Conservation (phyloP, 2,113 vertebrate species). For the Gambusia holbrooki region DNA sequence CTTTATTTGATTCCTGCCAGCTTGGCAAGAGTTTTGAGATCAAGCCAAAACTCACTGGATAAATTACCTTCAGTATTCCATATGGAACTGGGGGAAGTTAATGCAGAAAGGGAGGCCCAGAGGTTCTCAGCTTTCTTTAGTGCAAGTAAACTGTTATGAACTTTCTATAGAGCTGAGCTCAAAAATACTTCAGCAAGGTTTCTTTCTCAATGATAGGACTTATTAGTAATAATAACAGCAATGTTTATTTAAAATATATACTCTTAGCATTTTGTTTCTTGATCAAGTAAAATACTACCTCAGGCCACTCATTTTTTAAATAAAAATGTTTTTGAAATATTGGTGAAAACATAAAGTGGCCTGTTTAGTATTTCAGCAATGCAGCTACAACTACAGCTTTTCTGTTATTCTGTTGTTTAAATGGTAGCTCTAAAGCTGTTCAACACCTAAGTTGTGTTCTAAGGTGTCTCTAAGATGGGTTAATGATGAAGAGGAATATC, state of each 20-base stretch:
- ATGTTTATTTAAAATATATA: no score
- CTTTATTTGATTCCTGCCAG: no score
- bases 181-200: no score
- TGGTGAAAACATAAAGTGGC: background rate
- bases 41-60: no score
- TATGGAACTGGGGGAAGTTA: background rate
- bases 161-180: no score
- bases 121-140: background rate
- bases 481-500: constrained; percentile 71
- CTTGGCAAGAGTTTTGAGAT: no score
- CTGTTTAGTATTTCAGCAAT: background rate
- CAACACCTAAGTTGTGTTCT: constrained; percentile 24
- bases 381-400: background rate
- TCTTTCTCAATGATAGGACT: no score
- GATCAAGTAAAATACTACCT: background rate
- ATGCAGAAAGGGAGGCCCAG: background rate
- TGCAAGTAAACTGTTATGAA: no score
- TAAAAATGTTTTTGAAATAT: background rate
- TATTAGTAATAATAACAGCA: no score
- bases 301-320: background rate
- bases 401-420: background rate
- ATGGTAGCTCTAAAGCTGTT: constrained; percentile 17
- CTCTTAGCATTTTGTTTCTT: no score
- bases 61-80: background rate
- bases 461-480: constrained; percentile 42